A percentile compares a stretch with the other conserved stretches of the same genome.
phyloP scores from a whole-genome alignment of 2,888 invertebrate genomes.

The Ormyrus thymus region DNA sequence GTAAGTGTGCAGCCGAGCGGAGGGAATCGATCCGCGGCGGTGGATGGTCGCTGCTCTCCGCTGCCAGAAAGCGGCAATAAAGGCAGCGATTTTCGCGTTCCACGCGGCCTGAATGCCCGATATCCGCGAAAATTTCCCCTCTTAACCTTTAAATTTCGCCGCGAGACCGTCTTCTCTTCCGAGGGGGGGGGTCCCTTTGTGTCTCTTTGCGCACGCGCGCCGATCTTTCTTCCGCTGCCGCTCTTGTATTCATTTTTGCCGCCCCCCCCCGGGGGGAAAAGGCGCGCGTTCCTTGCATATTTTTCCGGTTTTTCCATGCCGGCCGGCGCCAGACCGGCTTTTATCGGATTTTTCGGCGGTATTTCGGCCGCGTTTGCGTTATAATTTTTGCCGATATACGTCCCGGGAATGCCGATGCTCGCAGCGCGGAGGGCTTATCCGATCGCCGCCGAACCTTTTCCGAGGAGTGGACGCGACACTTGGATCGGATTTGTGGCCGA shows the following conservation, averaged over 20 bases:
- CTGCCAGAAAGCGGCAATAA: background rate
- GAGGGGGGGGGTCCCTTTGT: too few species aligned
- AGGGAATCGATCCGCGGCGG: conserved; percentile 37
- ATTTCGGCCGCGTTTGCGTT: too few species aligned
- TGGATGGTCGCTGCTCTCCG: background rate
- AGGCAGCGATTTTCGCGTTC: conserved; percentile 15
- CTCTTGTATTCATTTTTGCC: background rate
- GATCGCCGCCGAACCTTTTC: too few species aligned
- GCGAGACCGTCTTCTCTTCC: background rate
- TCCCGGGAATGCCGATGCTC: too few species aligned
- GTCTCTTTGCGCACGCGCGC: conserved; percentile 29
- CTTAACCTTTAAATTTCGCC: conserved; percentile 32
- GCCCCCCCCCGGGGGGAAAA: background rate
- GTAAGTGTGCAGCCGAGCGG: conserved; percentile 1
- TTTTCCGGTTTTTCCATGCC: too few species aligned
- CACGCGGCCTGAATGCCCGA: conserved; percentile 31
- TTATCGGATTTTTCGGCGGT: conserved; percentile 5
- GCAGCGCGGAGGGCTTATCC: too few species aligned
- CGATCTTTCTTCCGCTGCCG: background rate
- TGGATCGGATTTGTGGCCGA: too few species aligned
- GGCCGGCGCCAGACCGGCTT: background rate
- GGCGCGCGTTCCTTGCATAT: background rate
- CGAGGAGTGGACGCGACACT: too few species aligned
- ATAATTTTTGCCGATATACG: too few species aligned
- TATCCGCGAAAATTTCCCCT: conserved; percentile 2